Evolutionary conservation across 2,888 invertebrate species (phyloP).

Genomic region (Caenorhabditis sp.): DNA sequence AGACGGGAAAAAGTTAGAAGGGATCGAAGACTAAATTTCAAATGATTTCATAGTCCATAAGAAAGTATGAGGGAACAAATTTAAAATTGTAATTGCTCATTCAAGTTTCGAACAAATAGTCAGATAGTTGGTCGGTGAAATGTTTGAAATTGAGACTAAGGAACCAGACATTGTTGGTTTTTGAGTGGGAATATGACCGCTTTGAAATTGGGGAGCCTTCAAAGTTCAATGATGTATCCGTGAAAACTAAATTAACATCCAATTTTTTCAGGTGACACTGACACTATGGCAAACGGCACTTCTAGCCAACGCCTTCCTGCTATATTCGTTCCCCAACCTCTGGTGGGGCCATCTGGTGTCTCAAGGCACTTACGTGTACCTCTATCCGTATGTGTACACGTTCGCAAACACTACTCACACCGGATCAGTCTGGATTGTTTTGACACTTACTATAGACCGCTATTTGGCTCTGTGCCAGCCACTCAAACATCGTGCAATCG

Average conservation of each 20-base stretch:
- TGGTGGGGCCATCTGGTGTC: slow-evolving; percentile 73
- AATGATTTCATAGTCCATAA: neutral
- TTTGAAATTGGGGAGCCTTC: too few species aligned
- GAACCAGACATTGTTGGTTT: too few species aligned
- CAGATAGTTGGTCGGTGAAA: neutral
- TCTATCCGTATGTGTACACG: slow-evolving; percentile 81
- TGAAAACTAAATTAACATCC: too few species aligned
- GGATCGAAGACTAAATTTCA: neutral
- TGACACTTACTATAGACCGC: slow-evolving; percentile 81
- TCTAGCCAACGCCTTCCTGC: slow-evolving; percentile 81
- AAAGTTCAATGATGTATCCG: neutral
- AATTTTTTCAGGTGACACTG: slow-evolving; percentile 78
- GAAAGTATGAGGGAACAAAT: too few species aligned
- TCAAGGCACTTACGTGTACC: slow-evolving; percentile 75
- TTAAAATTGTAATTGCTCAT: neutral
- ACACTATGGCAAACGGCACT: slow-evolving; percentile 82
- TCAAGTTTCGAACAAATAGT: neutral
- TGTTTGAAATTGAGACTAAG: neutral
- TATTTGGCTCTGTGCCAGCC: slow-evolving; percentile 82
- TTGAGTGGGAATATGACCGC: too few species aligned
- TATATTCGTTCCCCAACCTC: slow-evolving; percentile 81
- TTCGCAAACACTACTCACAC: slow-evolving; percentile 82
- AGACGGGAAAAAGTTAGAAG: neutral
- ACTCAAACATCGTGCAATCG: slow-evolving; percentile 81
- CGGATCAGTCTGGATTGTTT: slow-evolving; percentile 82